Evolutionary conservation across 2,888 invertebrate genomes (phyloP).

Genomic region (Penaeus monodon): DNA sequence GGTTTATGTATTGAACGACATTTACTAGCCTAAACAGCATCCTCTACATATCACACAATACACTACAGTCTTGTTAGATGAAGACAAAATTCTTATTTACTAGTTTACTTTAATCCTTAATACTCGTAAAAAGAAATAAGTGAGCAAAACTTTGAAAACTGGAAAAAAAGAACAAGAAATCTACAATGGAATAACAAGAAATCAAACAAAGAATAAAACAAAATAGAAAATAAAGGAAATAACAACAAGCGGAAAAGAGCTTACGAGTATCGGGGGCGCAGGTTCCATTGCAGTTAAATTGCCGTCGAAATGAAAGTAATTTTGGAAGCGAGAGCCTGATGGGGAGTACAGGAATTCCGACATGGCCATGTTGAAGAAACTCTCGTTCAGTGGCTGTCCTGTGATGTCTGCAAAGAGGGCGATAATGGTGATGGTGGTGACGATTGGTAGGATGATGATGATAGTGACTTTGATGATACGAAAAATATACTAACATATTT

Average conservation of each 20-base stretch:
- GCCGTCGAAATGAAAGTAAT: conserved; percentile 78
- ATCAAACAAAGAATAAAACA: too few relatives aligned
- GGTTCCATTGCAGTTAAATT: conserved; percentile 77
- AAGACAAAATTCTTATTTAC: too few relatives aligned
- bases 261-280: conserved; percentile 74
- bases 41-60: too few relatives aligned
- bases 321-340: conserved; percentile 78
- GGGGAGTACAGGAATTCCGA: conserved; percentile 81
- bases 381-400: conserved; percentile 70
- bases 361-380: conserved; percentile 76
- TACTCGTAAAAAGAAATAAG: too few relatives aligned
- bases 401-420: conserved; percentile 66
- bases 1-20: too few relatives aligned
- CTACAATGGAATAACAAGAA: too few relatives aligned
- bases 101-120: too few relatives aligned
- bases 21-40: too few relatives aligned
- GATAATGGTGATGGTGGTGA: not conserved
- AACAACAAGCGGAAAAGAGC: conserved; percentile 12
- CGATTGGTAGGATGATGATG: not conserved
- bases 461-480: not conserved
- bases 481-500: too few relatives aligned
- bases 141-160: too few relatives aligned
- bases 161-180: too few relatives aligned
- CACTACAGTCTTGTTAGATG: too few relatives aligned
- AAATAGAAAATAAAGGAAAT: not conserved